These are phyloP conservation scores for Nyctereutes procyonoides DNA, from an alignment of 2,113 vertebrate genomes.

Conservation along the genomic window DNA sequence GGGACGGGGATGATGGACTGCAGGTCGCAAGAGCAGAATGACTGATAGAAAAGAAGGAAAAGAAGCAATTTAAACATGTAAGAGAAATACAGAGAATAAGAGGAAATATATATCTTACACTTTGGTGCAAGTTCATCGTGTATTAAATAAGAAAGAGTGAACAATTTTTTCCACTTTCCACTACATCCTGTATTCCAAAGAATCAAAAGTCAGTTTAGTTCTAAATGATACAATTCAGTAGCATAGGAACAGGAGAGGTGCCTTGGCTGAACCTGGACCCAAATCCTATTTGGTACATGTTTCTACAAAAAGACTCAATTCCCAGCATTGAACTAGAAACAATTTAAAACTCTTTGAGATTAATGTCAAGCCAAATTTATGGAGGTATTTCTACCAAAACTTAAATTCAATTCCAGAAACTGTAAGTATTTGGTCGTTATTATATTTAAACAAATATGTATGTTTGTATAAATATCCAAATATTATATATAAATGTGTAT, in stretches of 20 bases:
- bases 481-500: no score
- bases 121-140: background rate
- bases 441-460: background rate
- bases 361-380: conserved; percentile 40
- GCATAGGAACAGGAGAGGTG: background rate
- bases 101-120: background rate
- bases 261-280: background rate
- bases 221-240: background rate
- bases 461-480: no score
- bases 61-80: background rate
- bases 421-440: background rate
- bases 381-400: background rate
- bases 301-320: conserved; percentile 1
- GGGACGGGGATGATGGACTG: accelerated
- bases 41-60: background rate
- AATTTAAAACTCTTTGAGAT: background rate
- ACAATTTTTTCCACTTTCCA: background rate
- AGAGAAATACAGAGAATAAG: background rate
- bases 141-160: background rate
- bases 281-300: background rate
- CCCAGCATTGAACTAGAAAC: background rate
- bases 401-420: conserved; percentile 27
- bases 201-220: background rate
- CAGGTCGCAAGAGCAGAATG: background rate
- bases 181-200: background rate